These are phyloP conservation scores for Cacoxenus indagator DNA, from an alignment of 2,888 invertebrate species.

Conservation along the genomic window DNA sequence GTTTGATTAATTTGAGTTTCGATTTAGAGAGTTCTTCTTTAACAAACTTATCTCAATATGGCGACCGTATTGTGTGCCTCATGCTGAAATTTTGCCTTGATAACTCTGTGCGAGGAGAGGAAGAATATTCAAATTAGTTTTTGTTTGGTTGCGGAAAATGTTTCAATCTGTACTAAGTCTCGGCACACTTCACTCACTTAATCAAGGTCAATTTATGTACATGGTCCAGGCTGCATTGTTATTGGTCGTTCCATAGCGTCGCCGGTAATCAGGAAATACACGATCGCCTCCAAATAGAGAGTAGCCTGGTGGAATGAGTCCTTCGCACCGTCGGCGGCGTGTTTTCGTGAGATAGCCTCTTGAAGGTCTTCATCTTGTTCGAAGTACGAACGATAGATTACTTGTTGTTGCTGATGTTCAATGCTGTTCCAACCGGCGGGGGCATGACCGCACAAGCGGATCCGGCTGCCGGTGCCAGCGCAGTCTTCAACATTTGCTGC, in stretches of 20 bases:
- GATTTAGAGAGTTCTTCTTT: no score
- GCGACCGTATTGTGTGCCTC: constrained; percentile 77
- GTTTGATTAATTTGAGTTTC: no score
- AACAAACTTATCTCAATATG: constrained; percentile 76
- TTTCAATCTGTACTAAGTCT: not conserved
- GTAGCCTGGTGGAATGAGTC: constrained; percentile 88
- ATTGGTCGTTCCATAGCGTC: constrained; percentile 87
- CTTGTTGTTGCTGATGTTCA: constrained; percentile 36
- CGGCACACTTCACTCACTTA: constrained; percentile 75
- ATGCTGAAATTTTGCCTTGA: constrained; percentile 79
- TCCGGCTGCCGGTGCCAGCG: constrained; percentile 29
- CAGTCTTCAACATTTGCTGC: constrained; percentile 21
- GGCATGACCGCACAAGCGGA: constrained; percentile 31
- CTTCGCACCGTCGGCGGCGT: constrained; percentile 86
- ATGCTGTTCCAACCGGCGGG: constrained; percentile 45
- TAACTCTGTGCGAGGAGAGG: constrained; percentile 73
- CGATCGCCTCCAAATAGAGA: constrained; percentile 91
- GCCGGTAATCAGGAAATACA: constrained; percentile 92
- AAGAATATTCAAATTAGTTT: not conserved
- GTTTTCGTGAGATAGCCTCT: constrained; percentile 88
- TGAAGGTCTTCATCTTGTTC: constrained; percentile 74
- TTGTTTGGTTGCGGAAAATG: not conserved
- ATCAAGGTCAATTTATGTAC: constrained; percentile 87
- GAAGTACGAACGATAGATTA: constrained; percentile 70
- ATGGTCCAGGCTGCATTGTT: constrained; percentile 88